phyloP scores from a whole-genome alignment of 2,113 vertebrate genomes.

The Dicentrarchus labrax region DNA sequence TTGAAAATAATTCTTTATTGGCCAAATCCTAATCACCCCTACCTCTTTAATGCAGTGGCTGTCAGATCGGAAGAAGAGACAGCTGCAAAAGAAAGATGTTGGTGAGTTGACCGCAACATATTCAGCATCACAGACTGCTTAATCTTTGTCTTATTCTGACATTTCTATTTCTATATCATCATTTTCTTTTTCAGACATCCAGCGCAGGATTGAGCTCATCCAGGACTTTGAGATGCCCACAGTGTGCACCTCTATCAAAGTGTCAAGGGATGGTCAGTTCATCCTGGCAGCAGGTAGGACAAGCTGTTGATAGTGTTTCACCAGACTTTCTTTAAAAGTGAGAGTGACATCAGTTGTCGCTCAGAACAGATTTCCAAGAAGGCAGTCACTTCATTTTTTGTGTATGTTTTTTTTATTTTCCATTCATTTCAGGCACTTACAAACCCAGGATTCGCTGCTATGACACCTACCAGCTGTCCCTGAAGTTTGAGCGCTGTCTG shows the following conservation, averaged over 20 bases:
- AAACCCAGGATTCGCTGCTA: slow-evolving; percentile 96
- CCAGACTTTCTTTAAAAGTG: neutral
- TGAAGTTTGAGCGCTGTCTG: slow-evolving; percentile 98
- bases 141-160: neutral
- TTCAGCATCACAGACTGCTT: fast-evolving
- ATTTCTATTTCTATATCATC: neutral
- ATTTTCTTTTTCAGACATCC: slow-evolving; percentile 86
- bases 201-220: slow-evolving; percentile 97
- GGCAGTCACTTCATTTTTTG: neutral
- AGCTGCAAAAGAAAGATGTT: slow-evolving; percentile 95
- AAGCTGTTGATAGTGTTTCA: neutral
- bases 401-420: neutral
- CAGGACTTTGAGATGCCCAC: slow-evolving; percentile 99
- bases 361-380: neutral
- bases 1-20: neutral
- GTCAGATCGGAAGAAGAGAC: slow-evolving; percentile 95
- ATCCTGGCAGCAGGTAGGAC: slow-evolving; percentile 92
- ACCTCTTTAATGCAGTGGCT: slow-evolving; percentile 88
- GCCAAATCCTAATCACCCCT: neutral
- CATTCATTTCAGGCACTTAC: slow-evolving; percentile 89
- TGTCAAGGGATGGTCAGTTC: slow-evolving; percentile 96
- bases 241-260: slow-evolving; percentile 92
- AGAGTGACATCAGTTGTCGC: fast-evolving
- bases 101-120: slow-evolving; percentile 85
- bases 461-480: slow-evolving; percentile 94